A percentile compares a stretch with the other conserved stretches of the same genome.
Conservation (phyloP, 2,797 vertebrate genomes). For the Dipus sagitta region DNA sequence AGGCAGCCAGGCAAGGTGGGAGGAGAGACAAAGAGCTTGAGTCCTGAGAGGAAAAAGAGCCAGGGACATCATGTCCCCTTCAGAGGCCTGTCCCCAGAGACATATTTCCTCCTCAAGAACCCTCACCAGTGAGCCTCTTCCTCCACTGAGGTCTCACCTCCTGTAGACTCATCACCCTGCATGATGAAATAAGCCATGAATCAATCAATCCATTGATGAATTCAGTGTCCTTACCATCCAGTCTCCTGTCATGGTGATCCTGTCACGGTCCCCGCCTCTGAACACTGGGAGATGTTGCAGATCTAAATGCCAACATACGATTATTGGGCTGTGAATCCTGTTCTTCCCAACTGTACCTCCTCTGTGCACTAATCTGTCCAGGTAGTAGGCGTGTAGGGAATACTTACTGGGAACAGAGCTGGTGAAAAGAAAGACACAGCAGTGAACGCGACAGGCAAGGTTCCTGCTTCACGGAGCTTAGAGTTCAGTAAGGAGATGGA, state of each 20-base stretch:
- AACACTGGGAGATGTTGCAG: not conserved
- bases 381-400: not conserved
- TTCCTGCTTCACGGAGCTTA: not conserved
- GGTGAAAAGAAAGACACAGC: not conserved
- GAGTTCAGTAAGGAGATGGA: not conserved
- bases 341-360: not conserved
- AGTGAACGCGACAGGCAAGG: not conserved
- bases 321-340: not conserved
- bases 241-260: no score
- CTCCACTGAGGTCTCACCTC: not conserved
- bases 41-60: not conserved
- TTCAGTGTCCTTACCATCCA: not conserved
- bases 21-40: not conserved
- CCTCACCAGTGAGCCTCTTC: not conserved
- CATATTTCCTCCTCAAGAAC: no score
- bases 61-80: no score
- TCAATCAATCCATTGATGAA: not conserved
- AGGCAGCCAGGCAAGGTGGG: not conserved
- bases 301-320: not conserved
- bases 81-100: no score
- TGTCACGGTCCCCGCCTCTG: not conserved
- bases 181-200: not conserved
- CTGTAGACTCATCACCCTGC: no score
- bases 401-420: no score
- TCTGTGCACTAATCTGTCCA: not conserved